Evolutionary conservation across 1,140 invertebrate species (phyloP).

Genomic region (Metopolophium dirhodum): DNA sequence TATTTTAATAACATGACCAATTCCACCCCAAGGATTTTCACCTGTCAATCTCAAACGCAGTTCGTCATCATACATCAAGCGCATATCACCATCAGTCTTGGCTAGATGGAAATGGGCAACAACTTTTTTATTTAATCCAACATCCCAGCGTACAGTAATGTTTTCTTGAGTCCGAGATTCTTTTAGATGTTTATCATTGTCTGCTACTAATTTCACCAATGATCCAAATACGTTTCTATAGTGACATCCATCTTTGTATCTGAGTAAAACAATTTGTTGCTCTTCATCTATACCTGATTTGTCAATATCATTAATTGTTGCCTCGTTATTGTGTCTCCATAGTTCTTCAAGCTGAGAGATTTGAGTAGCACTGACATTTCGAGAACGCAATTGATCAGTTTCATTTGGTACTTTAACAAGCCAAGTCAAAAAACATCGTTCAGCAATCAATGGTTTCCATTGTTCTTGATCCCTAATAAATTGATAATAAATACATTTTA

Average conservation of each 20-base stretch:
- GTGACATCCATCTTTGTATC: constrained; percentile 98
- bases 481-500: background rate
- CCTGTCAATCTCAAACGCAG: constrained; percentile 91
- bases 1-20: constrained; percentile 98
- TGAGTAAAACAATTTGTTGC: constrained; percentile 90
- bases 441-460: constrained; percentile 97
- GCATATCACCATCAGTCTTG: constrained; percentile 84
- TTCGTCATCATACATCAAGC: constrained; percentile 96
- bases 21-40: constrained; percentile 93
- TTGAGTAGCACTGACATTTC: constrained; percentile 95
- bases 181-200: constrained; percentile 97
- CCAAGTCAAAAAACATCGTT: constrained; percentile 95
- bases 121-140: constrained; percentile 96
- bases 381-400: constrained; percentile 91
- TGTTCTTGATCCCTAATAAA: constrained; percentile 87
- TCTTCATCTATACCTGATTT: constrained; percentile 97
- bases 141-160: constrained; percentile 97
- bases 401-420: constrained; percentile 95
- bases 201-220: constrained; percentile 95
- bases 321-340: constrained; percentile 98
- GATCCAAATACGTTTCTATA: constrained; percentile 99
- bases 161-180: constrained; percentile 99
- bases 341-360: constrained; percentile 98
- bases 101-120: constrained; percentile 98
- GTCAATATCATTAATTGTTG: constrained; percentile 96